Evolutionary conservation across 1,140 invertebrate genomes (phyloP).

Genomic region (Chelonus insularis): DNA sequence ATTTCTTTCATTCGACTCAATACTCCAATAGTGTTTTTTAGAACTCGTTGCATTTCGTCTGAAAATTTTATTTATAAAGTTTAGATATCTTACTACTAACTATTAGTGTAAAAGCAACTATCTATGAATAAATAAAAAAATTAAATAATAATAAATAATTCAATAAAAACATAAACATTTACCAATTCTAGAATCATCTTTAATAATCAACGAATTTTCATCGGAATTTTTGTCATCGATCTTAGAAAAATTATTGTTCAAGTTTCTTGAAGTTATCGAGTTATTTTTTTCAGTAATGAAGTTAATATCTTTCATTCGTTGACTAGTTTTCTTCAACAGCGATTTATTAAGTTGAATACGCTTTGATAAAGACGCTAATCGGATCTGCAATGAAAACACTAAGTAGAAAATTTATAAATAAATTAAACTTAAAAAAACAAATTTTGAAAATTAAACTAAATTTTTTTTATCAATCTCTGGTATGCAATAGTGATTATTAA

Average conservation of each 20-base stretch:
- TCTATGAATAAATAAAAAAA: no score
- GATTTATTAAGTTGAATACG: constrained; percentile 36
- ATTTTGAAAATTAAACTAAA: constrained; percentile 2
- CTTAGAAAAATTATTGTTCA: not conserved
- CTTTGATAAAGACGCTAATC: constrained; percentile 33
- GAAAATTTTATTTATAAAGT: not conserved
- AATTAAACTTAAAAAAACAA: not conserved
- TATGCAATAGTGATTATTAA: not conserved
- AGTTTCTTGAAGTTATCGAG: not conserved
- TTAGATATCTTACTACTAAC: not conserved
- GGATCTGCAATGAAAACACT: constrained; percentile 29
- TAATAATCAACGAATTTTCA: no score
- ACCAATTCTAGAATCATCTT: no score
- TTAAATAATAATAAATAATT: no score
- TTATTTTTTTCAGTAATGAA: constrained; percentile 25
- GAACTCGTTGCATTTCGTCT: not conserved
- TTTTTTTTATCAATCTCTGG: constrained; percentile 4
- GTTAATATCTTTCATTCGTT: constrained; percentile 34
- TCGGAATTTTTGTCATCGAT: no score
- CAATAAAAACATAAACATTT: no score
- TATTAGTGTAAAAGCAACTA: no score
- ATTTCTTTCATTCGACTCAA: not conserved
- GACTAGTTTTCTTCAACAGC: constrained; percentile 35
- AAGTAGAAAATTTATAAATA: no score
- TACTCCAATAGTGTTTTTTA: not conserved